Base-by-base conservation (phyloP, 2,888 invertebrate genomes). In the Tubulanus polymorphus region DNA sequence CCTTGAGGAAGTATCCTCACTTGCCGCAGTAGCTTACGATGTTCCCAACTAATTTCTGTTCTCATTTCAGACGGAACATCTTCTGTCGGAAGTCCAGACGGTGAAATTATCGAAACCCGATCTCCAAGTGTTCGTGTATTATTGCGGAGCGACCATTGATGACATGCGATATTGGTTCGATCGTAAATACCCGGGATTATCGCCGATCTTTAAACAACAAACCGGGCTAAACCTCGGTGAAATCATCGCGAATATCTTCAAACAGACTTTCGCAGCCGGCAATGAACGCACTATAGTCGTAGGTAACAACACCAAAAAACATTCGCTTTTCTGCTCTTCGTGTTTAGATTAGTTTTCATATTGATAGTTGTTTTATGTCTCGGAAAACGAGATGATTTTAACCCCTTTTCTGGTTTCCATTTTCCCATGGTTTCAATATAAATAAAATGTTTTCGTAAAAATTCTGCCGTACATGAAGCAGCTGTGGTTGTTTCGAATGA, bases 141-240 rank as follows among this genome's bases (percentile, higher is more conserved):
- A 66, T 49, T 58, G 58, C 55, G 67, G 67, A 15, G 65, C 63
- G 3, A 55, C 60, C 5, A 26, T 55, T 6, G 18, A 54, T 6
- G 54, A 65, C 26, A 65, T 68, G 62, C 29, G 52, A 10, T 62
- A 63, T 27, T 69, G 69, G 69, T 45, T 69, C 20, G 54, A 53
- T 1, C 55, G 59, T 15, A 62, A 57, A 41, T 28, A 50, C 23
- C 51, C 52, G 20, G 57, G 59, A 10, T 37, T 58, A 20, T 56
- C 57, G 28, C n/a, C 49, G 1, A 60, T 57, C 25, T 59, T 60
- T 51, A 55, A 54, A 10, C 53, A 45, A 35, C 67, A 68, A 48
- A 27, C 46, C 6, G 63, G 59, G 2, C 59, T 53, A 5, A 56
- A 56, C 18, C 59, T 69, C 1, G 69, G 69, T 30, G 55, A 60